Base-by-base conservation (phyloP, 2,888 invertebrate genomes). In the Phanerotoma sp. region DNA sequence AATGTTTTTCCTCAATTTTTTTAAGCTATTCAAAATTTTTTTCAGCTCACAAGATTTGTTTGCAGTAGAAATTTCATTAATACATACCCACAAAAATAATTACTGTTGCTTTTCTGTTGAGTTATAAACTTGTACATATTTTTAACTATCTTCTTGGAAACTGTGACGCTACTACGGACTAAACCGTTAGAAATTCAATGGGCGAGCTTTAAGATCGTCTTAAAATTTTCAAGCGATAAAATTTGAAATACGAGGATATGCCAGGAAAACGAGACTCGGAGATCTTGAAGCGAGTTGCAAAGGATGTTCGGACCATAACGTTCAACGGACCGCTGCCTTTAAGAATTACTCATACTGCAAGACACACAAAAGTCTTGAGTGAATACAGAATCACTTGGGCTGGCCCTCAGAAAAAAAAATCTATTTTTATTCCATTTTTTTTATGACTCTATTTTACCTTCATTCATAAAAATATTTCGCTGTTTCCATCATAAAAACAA, bases 241-340 rank as follows among this genome's bases (percentile, higher is more conserved):
- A 72, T 71, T 63, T 76, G 74, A 76, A 72, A 73, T 75, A 76
- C 68, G 73, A 63, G 60, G 51, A 62, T 62, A 60, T 60, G 65
- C 60, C 57, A 54, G 57, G 58, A 57, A 42, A 51, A 51, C 28
- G 40, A 55, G 16, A 42, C 49, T 40, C 47, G 45, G 40, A 32
- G 46, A 33, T 54, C 30, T 16, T 20, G 16, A n/a, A 33, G 30
- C 37, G 49, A 37, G 33, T 13, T 22, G 40, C 64, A 61, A 66
- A 71, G 74, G 74, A 75, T 74, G 71, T 74, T 66, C 71, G 73
- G 72, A 64, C 67, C 74, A 73, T 75, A 76, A 76, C 72, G 67
- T 58, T 54, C 51, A 61, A 63, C 63, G 64, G 62, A 57, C 66
- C 56, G 61, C 63, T 64, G 64, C 65, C 54, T 58, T 60, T 56